Evolutionary conservation across 2,888 invertebrate genomes (phyloP).

Genomic region (Xestia xanthographa): DNA sequence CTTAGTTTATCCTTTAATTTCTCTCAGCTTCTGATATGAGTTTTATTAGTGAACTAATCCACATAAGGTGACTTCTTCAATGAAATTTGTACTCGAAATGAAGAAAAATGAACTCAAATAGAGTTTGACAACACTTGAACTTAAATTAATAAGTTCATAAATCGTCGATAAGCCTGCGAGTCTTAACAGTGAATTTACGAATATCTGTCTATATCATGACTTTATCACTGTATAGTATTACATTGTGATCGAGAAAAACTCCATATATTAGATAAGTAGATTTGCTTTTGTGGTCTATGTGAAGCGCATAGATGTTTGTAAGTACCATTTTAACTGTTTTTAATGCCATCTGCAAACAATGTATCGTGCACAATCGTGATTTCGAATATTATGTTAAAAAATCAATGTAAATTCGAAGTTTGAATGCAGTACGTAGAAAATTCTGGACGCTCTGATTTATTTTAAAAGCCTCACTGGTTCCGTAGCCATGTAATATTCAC

Average conservation of each 20-base stretch:
- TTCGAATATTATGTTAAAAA: conserved; percentile 19
- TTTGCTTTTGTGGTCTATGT: conserved; percentile 55
- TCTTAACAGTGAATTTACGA: conserved; percentile 26
- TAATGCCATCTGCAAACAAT: conserved; percentile 20
- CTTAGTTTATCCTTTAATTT: background rate
- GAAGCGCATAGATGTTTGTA: conserved; percentile 38
- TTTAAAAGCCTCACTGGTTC: background rate
- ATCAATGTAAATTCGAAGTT: background rate
- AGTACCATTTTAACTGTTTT: conserved; percentile 31
- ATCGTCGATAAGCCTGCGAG: conserved; percentile 16
- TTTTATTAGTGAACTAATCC: background rate
- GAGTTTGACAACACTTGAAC: background rate
- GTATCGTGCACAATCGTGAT: conserved; percentile 25
- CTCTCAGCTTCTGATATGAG: background rate
- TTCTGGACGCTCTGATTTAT: background rate
- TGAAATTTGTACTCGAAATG: background rate
- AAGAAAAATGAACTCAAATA: background rate
- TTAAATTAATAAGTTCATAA: background rate
- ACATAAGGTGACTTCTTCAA: background rate
- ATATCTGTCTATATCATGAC: conserved; percentile 52
- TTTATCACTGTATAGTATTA: conserved; percentile 57
- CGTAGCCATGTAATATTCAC: background rate
- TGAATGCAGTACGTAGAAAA: conserved; percentile 14
- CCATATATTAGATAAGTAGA: conserved; percentile 48
- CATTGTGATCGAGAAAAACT: conserved; percentile 57